Conservation (phyloP, 1,140 invertebrate genomes). For the Drosophila kepulauana region DNA sequence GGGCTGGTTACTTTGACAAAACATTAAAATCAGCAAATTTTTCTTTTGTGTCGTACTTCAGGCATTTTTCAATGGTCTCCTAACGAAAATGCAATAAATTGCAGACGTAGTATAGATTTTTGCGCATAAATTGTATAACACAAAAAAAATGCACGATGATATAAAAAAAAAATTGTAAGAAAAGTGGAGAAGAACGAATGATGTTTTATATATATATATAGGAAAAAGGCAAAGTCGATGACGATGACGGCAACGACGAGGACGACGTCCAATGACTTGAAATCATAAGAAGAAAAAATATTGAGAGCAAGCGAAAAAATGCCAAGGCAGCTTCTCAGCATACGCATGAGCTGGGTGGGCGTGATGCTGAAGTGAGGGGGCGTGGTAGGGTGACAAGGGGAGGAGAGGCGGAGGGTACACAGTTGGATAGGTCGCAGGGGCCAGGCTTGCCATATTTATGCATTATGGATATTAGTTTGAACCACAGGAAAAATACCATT, state of each 20-base stretch:
- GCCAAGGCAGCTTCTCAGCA: conserved; percentile 66
- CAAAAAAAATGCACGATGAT: conserved; percentile 37
- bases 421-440: conserved; percentile 58
- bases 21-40: conserved; percentile 80
- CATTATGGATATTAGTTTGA: conserved; percentile 84
- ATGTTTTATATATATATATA: conserved; percentile 46
- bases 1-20: conserved; percentile 72
- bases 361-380: neutral
- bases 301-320: conserved; percentile 68
- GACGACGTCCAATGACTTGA: conserved; percentile 56
- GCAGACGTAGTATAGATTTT: conserved; percentile 81
- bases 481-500: conserved; percentile 83
- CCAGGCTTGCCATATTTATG: conserved; percentile 79
- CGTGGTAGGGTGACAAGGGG: neutral
- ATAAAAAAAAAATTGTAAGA: conserved; percentile 63
- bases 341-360: conserved; percentile 24
- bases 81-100: conserved; percentile 80
- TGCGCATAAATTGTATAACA: conserved; percentile 78
- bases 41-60: conserved; percentile 40
- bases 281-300: conserved; percentile 58
- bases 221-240: conserved; percentile 42
- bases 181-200: conserved; percentile 40
- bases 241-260: conserved; percentile 12
- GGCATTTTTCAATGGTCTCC: conserved; percentile 74
- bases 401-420: conserved; percentile 1